Evolutionary conservation across 1,140 invertebrate genomes (phyloP), one percentile per base, ranked within the genome.

Genomic region (Pogonomyrmex barbatus): DNA sequence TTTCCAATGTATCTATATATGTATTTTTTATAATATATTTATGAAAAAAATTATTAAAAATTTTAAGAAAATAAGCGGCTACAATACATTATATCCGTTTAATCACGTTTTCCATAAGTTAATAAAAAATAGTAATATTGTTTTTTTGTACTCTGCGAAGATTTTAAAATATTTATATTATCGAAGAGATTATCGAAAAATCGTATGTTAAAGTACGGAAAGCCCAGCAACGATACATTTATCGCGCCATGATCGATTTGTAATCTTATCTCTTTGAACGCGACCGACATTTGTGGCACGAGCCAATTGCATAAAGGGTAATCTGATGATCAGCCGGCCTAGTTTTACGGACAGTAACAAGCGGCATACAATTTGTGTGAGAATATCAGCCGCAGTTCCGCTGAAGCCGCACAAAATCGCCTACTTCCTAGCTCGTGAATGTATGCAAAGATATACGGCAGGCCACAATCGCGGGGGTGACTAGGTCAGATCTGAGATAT

Each of bases 401-500:
- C 73, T 54, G 78, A 78, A 86, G 86, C 65, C 84, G 42, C 88
- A 24, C 24, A 83, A 87, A 89, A 79, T 89, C 56, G 65, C 88
- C 75, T 89, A 78, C 71, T 89, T 89, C 67, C 39, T 79, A 10
- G 67, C 17, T 73, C 75, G 83, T 52, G 54, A 63, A 58, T 70
- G 58, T 60, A 81, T 45, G 68, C 17, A 30, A 76, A 85, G 68
- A 83, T 54, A 87, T 83, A 75, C 65, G 45, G 14, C 30, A 24
- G 60, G 14, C 33, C n/a, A 12, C 24, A 33, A 12, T 45, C 50
- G 47, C 52, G 52, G 62, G 77, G 71, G 71, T 92, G 91, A 92
- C 91, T 87, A 81, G 91, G 91, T 92, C 91, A 92, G 91, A 92
- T 92, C 67, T 39, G 12, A 86, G 90, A 92, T 90, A 90, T 63